These are phyloP conservation scores for Todiramphus chloris DNA, from an alignment of 2,113 vertebrate genomes.

Conservation along the genomic window DNA sequence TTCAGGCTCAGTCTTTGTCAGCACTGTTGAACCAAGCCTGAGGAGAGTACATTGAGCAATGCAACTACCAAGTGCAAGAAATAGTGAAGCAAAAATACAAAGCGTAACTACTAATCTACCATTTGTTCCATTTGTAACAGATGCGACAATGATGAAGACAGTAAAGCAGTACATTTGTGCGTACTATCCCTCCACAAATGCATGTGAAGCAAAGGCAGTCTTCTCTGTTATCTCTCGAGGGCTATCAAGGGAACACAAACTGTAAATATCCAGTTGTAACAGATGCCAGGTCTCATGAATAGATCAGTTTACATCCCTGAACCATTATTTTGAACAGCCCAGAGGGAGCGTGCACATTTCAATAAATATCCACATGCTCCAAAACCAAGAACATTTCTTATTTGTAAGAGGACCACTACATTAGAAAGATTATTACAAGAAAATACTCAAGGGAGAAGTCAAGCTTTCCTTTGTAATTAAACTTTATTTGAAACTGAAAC, in stretches of 20 bases:
- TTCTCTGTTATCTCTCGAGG: neutral
- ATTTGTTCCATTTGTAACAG: neutral
- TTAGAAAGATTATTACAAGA: constrained; percentile 37
- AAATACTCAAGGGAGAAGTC: constrained; percentile 23
- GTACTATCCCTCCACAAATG: neutral
- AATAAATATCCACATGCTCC: neutral
- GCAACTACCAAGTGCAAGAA: neutral
- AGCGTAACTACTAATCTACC: neutral
- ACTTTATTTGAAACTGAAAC: constrained; percentile 53
- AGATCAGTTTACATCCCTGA: constrained; percentile 44
- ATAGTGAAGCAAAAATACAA: neutral
- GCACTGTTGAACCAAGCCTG: neutral
- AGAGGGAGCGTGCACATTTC: neutral
- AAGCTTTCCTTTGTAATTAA: constrained; percentile 63
- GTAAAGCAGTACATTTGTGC: neutral
- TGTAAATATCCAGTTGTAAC: constrained; percentile 41
- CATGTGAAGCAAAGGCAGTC: neutral
- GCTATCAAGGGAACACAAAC: constrained; percentile 13
- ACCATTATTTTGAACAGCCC: constrained; percentile 24
- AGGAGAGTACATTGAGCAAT: neutral
- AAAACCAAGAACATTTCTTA: constrained; percentile 12
- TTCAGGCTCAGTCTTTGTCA: neutral
- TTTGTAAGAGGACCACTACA: constrained; percentile 17
- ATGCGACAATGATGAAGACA: neutral
- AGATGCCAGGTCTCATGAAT: constrained; percentile 42